Base-by-base conservation (phyloP, 2,888 invertebrate species). In the Drosophila atroscutellata region DNA sequence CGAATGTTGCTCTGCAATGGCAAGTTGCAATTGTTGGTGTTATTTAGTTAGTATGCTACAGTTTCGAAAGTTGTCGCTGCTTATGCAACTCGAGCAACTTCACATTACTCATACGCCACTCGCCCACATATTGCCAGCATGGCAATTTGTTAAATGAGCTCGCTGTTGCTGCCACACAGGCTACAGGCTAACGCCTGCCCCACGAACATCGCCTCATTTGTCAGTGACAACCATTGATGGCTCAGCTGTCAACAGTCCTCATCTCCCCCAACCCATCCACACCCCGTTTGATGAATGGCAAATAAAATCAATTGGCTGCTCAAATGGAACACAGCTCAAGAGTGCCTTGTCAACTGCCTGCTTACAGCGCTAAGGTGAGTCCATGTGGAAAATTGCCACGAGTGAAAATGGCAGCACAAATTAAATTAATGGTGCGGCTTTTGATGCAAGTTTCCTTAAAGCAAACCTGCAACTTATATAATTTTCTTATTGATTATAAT, bases 1-100 rank as follows among this genome's bases (percentile, higher is more conserved):
- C 63, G 62, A 49, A 51, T 80, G 78, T 80, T 83, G 89, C 67
- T 90, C 89, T 90, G 84, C 62, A 85, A 90, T 72, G 76, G 71
- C 59, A 90, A 85, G 72, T 66, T 69, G 61, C 74, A 81, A 71
- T 81, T 67, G 69, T 67, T 75, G 68, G 73, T 73, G 81, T 50
- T 45, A 26, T 26, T 37, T 20, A 8, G 1, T 50, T 62, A 45
- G 4, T 15, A 7, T 51, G 32, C 26, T 15, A 52, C 55, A 63
- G 69, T 77, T 71, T 77, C 79, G 82, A 78, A 87, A 83, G 79
- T 87, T 78, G 81, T 74, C 59, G 52, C 36, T 57, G 60, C 57
- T 86, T 86, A 77, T 84, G 81, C 70, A 80, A 78, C n/a, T 4
- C 4, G 26, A 26, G 45, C 54, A 36, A 52, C 74, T 36, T 20